Evolutionary conservation across 2,888 invertebrate species (phyloP).

Genomic region (Conomelus anceps): DNA sequence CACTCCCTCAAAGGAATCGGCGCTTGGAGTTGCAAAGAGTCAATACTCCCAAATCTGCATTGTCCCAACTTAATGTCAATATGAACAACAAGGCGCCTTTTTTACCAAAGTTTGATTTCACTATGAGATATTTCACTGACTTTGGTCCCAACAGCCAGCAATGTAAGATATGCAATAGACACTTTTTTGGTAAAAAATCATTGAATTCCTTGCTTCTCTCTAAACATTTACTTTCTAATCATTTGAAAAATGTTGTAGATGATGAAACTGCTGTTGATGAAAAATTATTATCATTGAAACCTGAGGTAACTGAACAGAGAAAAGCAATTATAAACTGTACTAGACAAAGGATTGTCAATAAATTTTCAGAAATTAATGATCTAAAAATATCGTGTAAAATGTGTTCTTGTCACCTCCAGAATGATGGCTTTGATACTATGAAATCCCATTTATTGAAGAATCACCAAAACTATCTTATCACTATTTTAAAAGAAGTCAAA

Average conservation of each 20-base stretch:
- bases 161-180: not conserved
- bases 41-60: not conserved
- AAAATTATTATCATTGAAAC: no score
- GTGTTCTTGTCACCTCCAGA: not conserved
- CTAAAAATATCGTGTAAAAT: not conserved
- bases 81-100: not conserved
- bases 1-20: not conserved
- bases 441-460: not conserved
- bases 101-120: not conserved
- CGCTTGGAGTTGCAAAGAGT: not conserved
- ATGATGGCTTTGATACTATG: not conserved
- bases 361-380: not conserved
- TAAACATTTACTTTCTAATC: not conserved
- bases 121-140: not conserved
- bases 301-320: not conserved
- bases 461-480: not conserved
- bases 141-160: not conserved
- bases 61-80: not conserved
- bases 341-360: not conserved
- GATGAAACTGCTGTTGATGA: not conserved
- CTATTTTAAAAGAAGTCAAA: not conserved
- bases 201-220: not conserved
- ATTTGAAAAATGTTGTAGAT: not conserved
- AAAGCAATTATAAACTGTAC: not conserved
- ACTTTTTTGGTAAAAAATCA: not conserved